Evolutionary conservation across 1,140 invertebrate species (phyloP), one percentile per base, ranked within the genome.

Genomic region (Apis florea): DNA sequence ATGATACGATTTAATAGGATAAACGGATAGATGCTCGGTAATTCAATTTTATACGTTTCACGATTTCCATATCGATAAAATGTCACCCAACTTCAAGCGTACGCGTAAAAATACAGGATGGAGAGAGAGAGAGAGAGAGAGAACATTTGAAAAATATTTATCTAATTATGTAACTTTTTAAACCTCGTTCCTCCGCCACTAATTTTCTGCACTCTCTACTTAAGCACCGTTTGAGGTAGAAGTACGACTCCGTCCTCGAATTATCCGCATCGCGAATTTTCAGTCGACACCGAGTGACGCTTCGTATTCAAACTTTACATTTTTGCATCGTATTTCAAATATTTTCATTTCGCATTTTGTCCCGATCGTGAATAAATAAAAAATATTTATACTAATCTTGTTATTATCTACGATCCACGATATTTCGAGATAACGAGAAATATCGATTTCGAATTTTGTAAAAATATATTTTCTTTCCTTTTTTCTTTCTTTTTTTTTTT

Each of bases 191-290:
- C 31, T 31, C 12, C 31, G 13, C n/a, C 54, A 49, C 31, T 61
- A 61, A 70, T 71, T 71, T 71, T 40, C 58, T 59, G n/a, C 24
- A 17, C 66, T 69, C n/a, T 51, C 47, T 70, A 69, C 68, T 79
- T 61, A 71, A 79, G 75, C 40, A 78, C 49, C 54, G 68, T 79
- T 79, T 59, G 49, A 71, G 47, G 15, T 61, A 47, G 77, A 71
- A 70, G 67, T 56, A 59, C 49, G 53, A 61, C 77, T 71, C 40
- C 56, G 49, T 19, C 21, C 49, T 79, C 77, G 77, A 79, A 79
- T 79, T 79, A 79, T 71, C 56, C 68, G 77, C 54, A 70, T 71
- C 67, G 21, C 24, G 61, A 71, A 79, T 71, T 71, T 61, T 79
- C 77, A 71, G 77, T 69, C 67, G 56, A 15, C 47, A 24, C 24